Evolutionary conservation across 2,797 vertebrate genomes (phyloP).

Genomic region (Hoplostethus atlanticus): DNA sequence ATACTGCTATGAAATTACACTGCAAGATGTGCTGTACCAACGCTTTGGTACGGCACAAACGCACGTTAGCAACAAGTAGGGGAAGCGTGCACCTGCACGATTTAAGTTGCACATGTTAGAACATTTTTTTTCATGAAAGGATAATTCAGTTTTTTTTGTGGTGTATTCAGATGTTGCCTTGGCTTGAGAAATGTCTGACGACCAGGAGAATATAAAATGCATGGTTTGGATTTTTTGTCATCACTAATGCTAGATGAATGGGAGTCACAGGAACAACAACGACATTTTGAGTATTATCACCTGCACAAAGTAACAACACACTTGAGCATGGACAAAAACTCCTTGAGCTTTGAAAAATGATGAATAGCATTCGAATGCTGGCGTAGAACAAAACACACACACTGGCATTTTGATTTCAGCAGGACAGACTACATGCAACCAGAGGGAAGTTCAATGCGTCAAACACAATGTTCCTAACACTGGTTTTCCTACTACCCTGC

Average conservation of each 20-base stretch:
- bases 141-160: background rate
- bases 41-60: constrained; percentile 48
- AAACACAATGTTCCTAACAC: constrained; percentile 61
- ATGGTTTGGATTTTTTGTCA: background rate
- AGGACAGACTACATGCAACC: constrained; percentile 1
- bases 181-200: background rate
- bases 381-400: constrained; percentile 12
- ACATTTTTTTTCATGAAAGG: background rate
- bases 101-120: background rate
- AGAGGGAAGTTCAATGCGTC: constrained; percentile 42
- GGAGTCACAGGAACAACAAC: background rate
- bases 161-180: background rate
- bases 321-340: constrained; percentile 9
- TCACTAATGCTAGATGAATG: background rate
- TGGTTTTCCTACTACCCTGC: constrained; percentile 50
- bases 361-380: constrained; percentile 19
- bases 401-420: constrained; percentile 28
- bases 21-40: constrained; percentile 48
- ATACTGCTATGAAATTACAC: constrained; percentile 59
- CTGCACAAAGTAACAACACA: constrained; percentile 18
- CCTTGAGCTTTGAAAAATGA: background rate
- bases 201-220: background rate
- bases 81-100: background rate
- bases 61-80: constrained; percentile 56
- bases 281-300: background rate